A percentile compares a stretch with the other conserved stretches of the same genome.
These are phyloP conservation scores for Pseudochaenichthys georgianus DNA, from an alignment of 2,797 vertebrate species.

Conservation along the genomic window DNA sequence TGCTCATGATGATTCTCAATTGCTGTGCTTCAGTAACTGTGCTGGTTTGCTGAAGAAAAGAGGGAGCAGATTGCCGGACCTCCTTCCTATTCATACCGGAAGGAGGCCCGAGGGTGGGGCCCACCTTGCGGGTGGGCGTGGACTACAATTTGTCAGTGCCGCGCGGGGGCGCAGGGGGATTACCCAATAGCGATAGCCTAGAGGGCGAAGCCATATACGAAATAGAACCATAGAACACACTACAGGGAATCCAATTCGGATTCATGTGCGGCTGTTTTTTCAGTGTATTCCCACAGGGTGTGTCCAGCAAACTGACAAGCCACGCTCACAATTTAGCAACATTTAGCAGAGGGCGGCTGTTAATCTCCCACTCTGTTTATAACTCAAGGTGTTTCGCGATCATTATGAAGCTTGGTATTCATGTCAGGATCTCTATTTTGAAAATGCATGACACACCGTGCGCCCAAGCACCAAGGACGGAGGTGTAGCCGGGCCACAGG, in stretches of 20 bases:
- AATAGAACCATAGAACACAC: no score
- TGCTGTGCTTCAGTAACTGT: no score
- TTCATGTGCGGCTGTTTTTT: constrained; percentile 23
- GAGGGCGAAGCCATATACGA: no score
- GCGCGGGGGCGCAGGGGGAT: no score
- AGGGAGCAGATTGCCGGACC: no score
- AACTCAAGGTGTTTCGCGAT: constrained; percentile 63
- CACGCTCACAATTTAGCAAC: constrained; percentile 19
- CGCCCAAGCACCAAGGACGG: constrained; percentile 71
- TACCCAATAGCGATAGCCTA: no score
- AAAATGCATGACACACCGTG: constrained; percentile 77
- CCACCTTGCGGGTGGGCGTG: no score
- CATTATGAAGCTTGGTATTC: constrained; percentile 77
- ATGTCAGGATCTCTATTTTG: constrained; percentile 73
- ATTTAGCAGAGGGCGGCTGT: constrained; percentile 37
- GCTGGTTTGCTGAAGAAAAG: no score
- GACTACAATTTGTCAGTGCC: no score
- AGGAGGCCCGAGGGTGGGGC: no score
- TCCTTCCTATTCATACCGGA: no score
- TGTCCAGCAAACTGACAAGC: constrained; percentile 11
- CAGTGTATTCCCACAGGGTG: constrained; percentile 21
- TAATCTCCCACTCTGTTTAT: constrained; percentile 55
- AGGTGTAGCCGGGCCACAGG: constrained; percentile 70
- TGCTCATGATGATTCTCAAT: no score
- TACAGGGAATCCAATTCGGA: constrained; percentile 9